phyloP scores from a whole-genome alignment of 1,140 invertebrate genomes.

The Chymomyza costata region DNA sequence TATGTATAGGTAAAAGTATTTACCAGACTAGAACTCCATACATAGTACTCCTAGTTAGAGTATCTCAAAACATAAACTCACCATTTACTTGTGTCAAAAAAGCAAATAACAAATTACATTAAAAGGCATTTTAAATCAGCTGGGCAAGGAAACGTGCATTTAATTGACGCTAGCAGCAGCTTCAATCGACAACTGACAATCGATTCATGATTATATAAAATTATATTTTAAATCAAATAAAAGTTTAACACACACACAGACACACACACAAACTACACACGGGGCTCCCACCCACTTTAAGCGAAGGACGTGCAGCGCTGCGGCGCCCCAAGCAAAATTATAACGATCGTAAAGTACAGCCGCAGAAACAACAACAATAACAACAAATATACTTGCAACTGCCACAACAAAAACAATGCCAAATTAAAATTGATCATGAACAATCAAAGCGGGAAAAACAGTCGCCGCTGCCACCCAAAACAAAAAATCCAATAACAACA shows the following conservation, averaged over 20 bases:
- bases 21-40: too few relatives aligned
- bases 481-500: not conserved
- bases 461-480: constrained; percentile 29
- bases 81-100: too few relatives aligned
- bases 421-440: constrained; percentile 29
- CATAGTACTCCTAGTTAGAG: too few relatives aligned
- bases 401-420: constrained; percentile 16
- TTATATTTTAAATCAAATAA: constrained; percentile 72
- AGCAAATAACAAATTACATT: constrained; percentile 65
- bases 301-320: constrained; percentile 63
- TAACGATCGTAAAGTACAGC: constrained; percentile 58
- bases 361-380: constrained; percentile 4
- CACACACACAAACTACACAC: constrained; percentile 30
- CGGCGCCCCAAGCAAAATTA: constrained; percentile 61
- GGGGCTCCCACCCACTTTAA: constrained; percentile 52
- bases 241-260: constrained; percentile 30
- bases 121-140: constrained; percentile 33
- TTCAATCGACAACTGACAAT: constrained; percentile 8
- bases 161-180: constrained; percentile 63
- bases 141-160: constrained; percentile 57
- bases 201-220: constrained; percentile 61
- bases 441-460: constrained; percentile 16
- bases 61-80: constrained; percentile 40
- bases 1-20: too few relatives aligned
- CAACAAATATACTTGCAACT: not conserved